Percentiles rank a stretch among this genome's conserved stretches.
Evolutionary conservation across 2,113 vertebrate genomes (phyloP).

Genomic region (Xiphias gladius): DNA sequence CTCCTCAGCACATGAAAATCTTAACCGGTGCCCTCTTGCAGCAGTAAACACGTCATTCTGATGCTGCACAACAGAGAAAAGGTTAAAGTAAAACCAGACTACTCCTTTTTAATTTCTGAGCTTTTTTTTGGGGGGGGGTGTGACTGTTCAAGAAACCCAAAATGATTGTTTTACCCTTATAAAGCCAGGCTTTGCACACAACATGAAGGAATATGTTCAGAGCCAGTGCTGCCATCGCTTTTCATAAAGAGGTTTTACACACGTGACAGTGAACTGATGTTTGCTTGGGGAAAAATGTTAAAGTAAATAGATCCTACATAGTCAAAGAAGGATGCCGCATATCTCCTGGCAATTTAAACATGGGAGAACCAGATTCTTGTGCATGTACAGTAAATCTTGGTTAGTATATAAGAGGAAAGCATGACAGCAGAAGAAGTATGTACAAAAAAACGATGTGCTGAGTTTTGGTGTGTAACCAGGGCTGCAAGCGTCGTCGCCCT

Average conservation of each 20-base stretch:
- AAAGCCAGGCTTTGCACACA: background rate
- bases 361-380: background rate
- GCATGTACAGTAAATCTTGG: background rate
- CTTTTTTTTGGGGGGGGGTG: no score
- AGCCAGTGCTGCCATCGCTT: background rate
- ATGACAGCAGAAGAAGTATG: background rate
- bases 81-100: background rate
- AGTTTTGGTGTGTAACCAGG: background rate
- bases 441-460: background rate
- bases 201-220: background rate
- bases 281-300: slow-evolving; percentile 2
- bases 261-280: slow-evolving; percentile 16
- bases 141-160: background rate
- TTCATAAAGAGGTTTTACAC: background rate
- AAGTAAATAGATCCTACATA: slow-evolving; percentile 27
- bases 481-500: background rate
- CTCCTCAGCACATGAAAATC: no score
- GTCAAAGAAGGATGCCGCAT: slow-evolving; percentile 4
- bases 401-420: background rate
- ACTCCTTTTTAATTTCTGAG: background rate
- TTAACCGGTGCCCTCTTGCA: background rate
- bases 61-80: no score
- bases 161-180: background rate
- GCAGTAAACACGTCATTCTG: background rate
- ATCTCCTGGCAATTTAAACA: slow-evolving; percentile 19